Base-by-base conservation (phyloP, 2,797 vertebrate genomes). In the Cirrhinus mrigala region DNA sequence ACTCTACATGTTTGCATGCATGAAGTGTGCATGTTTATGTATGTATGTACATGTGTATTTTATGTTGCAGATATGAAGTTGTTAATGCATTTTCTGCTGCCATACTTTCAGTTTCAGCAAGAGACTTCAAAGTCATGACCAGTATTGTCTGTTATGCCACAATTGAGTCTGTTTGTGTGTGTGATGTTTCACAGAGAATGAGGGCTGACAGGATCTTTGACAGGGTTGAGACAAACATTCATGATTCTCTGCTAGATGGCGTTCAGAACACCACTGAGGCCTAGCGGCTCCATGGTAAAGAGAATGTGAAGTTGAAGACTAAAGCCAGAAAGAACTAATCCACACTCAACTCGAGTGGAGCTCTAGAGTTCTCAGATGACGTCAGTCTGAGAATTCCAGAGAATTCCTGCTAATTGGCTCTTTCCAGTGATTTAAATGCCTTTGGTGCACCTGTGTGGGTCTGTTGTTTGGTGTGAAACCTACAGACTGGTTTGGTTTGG, bases 241-340 rank as follows among this genome's bases (percentile, higher is more conserved):
- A 96, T 90, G 94, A 96, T 93, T 97, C 97, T 84, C 96, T 99
- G 91, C 95, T 98, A 95, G 97, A 97, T 93, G 96, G 95, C 95
- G 91, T 93, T 91, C 92, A 93, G 93, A 94, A 94, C 90, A 90
- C 95, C 92, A 94, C 96, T 93, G 93, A 96, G 93, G 93, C 96
- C 89, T 95, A 94, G 94, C 93, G 94, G 95, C 93, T 93, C 89
- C 91, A 94, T 94, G 96, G 96, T 98, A 96, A 96, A 91, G 79
- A 82, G 88, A 89, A 91, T 89, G 87, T 64, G 92, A 58, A 81
- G 80, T 66, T 79, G 15, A 54, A 50, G 27, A 86, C 46, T 86
- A 76, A 90, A 75, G 83, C 62, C 83, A 70, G 83, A 78, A 44
- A 56, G 48, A 84, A 84, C 75, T 84, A 70, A 84, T 84, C 50